Conservation (phyloP, 2,113 vertebrate genomes). For the Anarrhichthys ocellatus region DNA sequence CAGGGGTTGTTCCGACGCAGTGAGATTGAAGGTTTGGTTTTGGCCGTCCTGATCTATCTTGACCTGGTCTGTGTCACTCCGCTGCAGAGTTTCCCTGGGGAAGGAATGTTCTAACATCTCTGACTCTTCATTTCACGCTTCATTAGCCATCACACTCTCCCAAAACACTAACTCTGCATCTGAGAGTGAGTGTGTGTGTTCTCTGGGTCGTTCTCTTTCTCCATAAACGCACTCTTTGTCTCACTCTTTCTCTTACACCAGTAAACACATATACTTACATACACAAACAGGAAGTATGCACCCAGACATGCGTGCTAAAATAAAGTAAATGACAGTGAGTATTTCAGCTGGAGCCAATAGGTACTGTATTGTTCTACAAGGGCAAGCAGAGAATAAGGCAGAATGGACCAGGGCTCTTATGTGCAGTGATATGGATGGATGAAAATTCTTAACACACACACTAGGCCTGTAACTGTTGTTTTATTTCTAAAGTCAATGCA, state of each 20-base stretch:
- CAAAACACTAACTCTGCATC: constrained; percentile 70
- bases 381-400: constrained; percentile 45
- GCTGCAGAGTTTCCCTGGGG: constrained; percentile 66
- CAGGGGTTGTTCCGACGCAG: constrained; percentile 42
- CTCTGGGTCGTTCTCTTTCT: constrained; percentile 25
- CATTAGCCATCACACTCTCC: constrained; percentile 77
- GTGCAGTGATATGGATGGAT: constrained; percentile 52
- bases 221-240: constrained; percentile 26
- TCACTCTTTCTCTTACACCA: constrained; percentile 18
- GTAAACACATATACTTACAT: not conserved
- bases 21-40: constrained; percentile 42
- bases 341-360: constrained; percentile 44
- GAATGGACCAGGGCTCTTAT: constrained; percentile 35
- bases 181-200: constrained; percentile 34
- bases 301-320: constrained; percentile 23
- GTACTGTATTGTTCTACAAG: constrained; percentile 64
- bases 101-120: constrained; percentile 75
- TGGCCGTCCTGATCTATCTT: constrained; percentile 64
- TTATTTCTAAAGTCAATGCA: constrained; percentile 70
- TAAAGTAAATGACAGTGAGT: constrained; percentile 48
- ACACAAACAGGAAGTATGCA: constrained; percentile 3
- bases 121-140: constrained; percentile 81
- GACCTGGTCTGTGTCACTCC: constrained; percentile 65
- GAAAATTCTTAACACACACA: constrained; percentile 46
- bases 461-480: constrained; percentile 66